These are phyloP conservation scores for Pterostichus madidus DNA, from an alignment of 2,888 invertebrate genomes.

Conservation along the genomic window DNA sequence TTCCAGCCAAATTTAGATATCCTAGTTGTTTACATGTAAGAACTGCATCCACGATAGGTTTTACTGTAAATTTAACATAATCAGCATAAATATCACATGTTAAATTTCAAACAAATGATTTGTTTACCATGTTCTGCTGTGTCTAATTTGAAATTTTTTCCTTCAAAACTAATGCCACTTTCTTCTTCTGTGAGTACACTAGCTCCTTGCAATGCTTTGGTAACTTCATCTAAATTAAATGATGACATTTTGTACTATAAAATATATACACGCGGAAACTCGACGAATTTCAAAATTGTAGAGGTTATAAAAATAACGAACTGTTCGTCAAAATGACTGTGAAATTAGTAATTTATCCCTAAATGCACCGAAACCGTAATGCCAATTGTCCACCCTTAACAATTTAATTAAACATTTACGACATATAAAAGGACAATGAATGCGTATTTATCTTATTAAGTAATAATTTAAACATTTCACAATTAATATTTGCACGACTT, in stretches of 20 bases:
- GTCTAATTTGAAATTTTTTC: constrained; percentile 88
- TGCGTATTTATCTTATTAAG: neutral
- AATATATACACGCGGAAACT: constrained; percentile 57
- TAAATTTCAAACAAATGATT: constrained; percentile 55
- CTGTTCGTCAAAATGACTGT: constrained; percentile 44
- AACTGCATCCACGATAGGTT: constrained; percentile 88
- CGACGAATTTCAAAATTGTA: constrained; percentile 32
- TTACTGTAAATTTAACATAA: constrained; percentile 78
- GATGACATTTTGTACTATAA: constrained; percentile 75
- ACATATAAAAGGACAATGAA: neutral
- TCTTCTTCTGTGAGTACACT: constrained; percentile 73
- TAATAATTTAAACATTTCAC: neutral
- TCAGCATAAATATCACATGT: constrained; percentile 47
- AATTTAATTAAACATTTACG: neutral
- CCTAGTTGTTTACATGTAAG: constrained; percentile 84
- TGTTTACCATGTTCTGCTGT: constrained; percentile 87
- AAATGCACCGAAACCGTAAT: neutral
- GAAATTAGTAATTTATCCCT: constrained; percentile 4
- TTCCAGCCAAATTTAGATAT: constrained; percentile 92
- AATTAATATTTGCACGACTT: neutral
- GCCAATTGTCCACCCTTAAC: neutral
- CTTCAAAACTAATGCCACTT: constrained; percentile 89
- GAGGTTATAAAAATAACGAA: constrained; percentile 64
- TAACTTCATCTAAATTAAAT: constrained; percentile 81
- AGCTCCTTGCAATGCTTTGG: constrained; percentile 77